phyloP scores from a whole-genome alignment of 2,888 invertebrate genomes.

The Linnaemya tessellans region DNA sequence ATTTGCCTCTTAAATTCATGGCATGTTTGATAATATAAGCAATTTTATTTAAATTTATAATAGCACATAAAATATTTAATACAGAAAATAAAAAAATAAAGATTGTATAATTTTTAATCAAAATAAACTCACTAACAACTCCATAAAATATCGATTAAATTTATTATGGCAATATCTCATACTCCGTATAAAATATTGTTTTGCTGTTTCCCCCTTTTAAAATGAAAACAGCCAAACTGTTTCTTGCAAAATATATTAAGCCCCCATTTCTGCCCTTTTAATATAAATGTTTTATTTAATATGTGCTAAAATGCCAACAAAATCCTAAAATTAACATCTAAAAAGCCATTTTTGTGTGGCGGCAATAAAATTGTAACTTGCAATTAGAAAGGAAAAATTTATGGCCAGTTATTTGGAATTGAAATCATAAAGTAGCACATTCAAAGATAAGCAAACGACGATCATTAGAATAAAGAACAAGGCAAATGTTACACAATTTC shows the following conservation, averaged over 20 bases:
- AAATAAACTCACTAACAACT: too few species aligned
- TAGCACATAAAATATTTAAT: too few species aligned
- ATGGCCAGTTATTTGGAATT: slow-evolving; percentile 25
- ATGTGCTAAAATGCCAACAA: slow-evolving; percentile 25
- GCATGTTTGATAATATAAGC: not conserved
- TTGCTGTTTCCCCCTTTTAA: too few species aligned
- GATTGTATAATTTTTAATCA: too few species aligned
- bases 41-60: too few species aligned
- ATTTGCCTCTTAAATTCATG: not conserved
- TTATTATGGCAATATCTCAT: too few species aligned
- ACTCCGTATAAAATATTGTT: too few species aligned
- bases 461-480: not conserved
- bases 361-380: slow-evolving; percentile 30
- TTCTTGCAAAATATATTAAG: too few species aligned
- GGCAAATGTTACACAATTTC: too few species aligned
- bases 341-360: not conserved
- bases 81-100: too few species aligned
- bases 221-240: too few species aligned
- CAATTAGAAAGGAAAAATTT: slow-evolving; percentile 22
- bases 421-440: slow-evolving; percentile 18
- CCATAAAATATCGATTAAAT: too few species aligned
- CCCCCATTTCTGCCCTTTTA: not conserved
- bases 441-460: not conserved
- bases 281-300: slow-evolving; percentile 11
- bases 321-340: slow-evolving; percentile 20